Base-by-base conservation (phyloP, 53 echinoderm and acorn worm species). In the Mesocentrotus franciscanus region DNA sequence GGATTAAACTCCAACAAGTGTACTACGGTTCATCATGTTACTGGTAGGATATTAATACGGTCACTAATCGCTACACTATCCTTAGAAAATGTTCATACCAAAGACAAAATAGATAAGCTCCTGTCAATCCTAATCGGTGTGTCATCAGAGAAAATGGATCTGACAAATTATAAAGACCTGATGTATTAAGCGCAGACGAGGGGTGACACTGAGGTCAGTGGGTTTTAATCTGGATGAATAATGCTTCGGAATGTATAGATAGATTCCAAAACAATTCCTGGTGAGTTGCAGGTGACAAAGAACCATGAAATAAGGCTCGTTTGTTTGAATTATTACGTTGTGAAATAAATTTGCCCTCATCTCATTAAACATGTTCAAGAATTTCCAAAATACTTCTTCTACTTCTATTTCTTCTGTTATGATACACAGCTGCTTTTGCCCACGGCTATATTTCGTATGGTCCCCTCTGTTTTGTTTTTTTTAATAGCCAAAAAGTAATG, bases 81-180 rank as follows among this genome's bases (percentile, higher is more conserved):
- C 87, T 58, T 27, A 56, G 26, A 87, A 58, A n/a, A 26, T 57
- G 87, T 87, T 87, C 24, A 10, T 57, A n/a, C n/a, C 87, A 10
- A n/a, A 58, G 57, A 57, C 29, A 58, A 57, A 87, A 87, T 84
- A 87, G 87, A 87, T 87, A 87, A 87, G 56, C 87, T 58, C 58
- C 87, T 87, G 87, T 87, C 87, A n/a, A 58, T 8, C 24, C n/a
- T 7, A 87, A 87, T 87, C 18, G 27, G 87, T 87, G 87, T 87
- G 87, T 87, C 87, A 87, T 58, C 59, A 10, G 16, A 12, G 27
- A 87, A 27, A 87, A 87, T 56, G 58, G 16, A 87, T 1, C 12
- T n/a, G 56, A 87, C 57, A 26, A 49, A 84, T 20, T 87, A 59
- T 87, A n/a, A 87, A 27, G 87, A 87, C 14, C 4, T 87, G 58